These are phyloP conservation scores for Plodia interpunctella DNA, from an alignment of 1,140 invertebrate species.

Conservation along the genomic window DNA sequence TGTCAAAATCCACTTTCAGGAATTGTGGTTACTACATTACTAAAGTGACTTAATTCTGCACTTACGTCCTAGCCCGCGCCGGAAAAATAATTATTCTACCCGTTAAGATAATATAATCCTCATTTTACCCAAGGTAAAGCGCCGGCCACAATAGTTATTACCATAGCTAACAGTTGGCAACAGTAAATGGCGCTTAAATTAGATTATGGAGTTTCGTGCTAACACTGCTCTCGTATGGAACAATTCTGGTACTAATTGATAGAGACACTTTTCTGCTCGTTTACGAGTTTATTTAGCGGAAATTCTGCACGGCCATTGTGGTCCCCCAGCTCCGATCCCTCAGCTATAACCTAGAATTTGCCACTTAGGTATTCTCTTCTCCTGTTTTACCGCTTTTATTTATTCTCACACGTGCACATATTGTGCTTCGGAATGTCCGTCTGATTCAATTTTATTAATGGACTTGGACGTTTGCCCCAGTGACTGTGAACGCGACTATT, in stretches of 20 bases:
- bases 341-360: not conserved
- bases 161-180: not conserved
- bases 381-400: slow-evolving; percentile 39
- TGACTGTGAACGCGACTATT: slow-evolving; percentile 67
- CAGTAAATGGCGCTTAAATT: slow-evolving; percentile 7
- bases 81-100: not conserved
- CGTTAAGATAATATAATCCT: not conserved
- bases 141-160: slow-evolving; percentile 7
- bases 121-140: not conserved
- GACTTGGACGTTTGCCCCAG: slow-evolving; percentile 73
- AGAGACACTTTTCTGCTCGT: slow-evolving; percentile 26
- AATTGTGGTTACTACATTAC: too few species aligned
- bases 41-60: too few species aligned
- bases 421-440: slow-evolving; percentile 68
- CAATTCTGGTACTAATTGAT: slow-evolving; percentile 28
- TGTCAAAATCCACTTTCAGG: too few species aligned
- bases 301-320: slow-evolving; percentile 11
- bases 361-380: not conserved
- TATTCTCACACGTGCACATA: slow-evolving; percentile 64
- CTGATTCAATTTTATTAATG: slow-evolving; percentile 77
- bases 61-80: too few species aligned
- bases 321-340: slow-evolving; percentile 2
- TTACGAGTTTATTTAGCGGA: slow-evolving; percentile 22
- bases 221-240: slow-evolving; percentile 11
- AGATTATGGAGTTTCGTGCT: slow-evolving; percentile 7